Conservation (phyloP, 2,113 vertebrate species). For the Sterrhoptilus dennistouni region DNA sequence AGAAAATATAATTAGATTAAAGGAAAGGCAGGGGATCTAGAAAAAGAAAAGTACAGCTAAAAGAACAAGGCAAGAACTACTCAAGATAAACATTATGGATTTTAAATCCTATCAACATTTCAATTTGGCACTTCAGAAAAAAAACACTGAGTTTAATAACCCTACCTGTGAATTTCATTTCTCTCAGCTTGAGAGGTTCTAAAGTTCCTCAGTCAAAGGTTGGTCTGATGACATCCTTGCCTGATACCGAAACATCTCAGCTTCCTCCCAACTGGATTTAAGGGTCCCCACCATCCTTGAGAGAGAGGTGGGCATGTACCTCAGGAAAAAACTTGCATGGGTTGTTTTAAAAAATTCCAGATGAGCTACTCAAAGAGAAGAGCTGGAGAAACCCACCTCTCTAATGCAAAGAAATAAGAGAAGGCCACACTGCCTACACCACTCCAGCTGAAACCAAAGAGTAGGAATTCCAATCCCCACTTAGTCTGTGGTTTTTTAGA, state of each 20-base stretch:
- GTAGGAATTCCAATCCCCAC: not conserved
- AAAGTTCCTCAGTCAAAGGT: not conserved
- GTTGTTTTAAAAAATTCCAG: not conserved
- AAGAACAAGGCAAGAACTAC: not conserved
- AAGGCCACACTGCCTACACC: not conserved
- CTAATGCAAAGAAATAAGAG: not conserved
- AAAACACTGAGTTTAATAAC: not conserved
- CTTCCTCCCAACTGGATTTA: not conserved
- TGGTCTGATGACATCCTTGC: not conserved
- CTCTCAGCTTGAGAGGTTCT: not conserved
- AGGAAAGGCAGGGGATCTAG: not conserved
- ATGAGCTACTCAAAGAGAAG: not conserved
- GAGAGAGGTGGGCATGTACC: not conserved
- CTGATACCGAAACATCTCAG: not conserved
- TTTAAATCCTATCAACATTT: not conserved
- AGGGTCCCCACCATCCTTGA: not conserved
- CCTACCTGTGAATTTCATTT: not conserved
- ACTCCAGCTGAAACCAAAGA: not conserved
- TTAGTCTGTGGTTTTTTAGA: not conserved
- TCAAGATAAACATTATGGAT: not conserved
- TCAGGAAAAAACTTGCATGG: rapidly evolving
- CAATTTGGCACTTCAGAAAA: not conserved
- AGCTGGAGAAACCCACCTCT: not conserved
- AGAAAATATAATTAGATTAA: not conserved
- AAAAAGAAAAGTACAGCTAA: not conserved